Evolutionary conservation across 1,140 invertebrate genomes (phyloP).

Genomic region (Brachionus koreanus): DNA sequence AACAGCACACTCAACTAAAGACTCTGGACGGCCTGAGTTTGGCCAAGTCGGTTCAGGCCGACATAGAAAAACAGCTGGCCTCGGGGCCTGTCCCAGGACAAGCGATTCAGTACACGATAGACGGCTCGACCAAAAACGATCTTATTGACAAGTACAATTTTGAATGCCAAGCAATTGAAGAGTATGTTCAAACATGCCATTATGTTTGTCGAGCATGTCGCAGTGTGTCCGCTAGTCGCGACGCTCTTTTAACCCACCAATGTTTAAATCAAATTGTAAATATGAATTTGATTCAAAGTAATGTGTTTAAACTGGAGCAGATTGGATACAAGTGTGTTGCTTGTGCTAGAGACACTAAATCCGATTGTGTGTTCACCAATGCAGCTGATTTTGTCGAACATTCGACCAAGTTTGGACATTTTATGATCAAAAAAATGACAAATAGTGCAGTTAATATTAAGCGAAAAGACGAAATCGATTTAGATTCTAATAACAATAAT

Average conservation of each 20-base stretch:
- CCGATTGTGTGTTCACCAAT: background rate
- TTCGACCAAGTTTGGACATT: background rate
- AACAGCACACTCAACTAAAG: background rate
- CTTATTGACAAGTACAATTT: background rate
- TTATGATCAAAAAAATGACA: background rate
- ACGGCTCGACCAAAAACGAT: background rate
- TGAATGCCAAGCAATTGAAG: background rate
- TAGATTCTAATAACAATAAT: background rate
- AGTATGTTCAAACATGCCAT: background rate
- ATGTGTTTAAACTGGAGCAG: conserved; percentile 6
- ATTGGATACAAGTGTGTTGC: background rate
- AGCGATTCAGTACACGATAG: background rate
- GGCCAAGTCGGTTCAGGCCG: background rate
- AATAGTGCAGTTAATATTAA: background rate
- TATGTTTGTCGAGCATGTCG: background rate
- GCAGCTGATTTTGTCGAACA: background rate
- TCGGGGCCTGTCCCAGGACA: background rate
- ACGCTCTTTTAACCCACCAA: background rate
- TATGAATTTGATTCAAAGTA: background rate
- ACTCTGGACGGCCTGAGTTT: background rate
- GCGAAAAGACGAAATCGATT: background rate
- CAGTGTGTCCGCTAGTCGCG: background rate
- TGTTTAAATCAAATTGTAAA: conserved; percentile 7
- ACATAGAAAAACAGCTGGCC: background rate
- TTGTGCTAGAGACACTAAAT: background rate